A percentile compares a stretch with the other conserved stretches of the same genome.
Evolutionary conservation across 1,140 invertebrate species (phyloP).

Genomic region (Eriocheir sinensis): DNA sequence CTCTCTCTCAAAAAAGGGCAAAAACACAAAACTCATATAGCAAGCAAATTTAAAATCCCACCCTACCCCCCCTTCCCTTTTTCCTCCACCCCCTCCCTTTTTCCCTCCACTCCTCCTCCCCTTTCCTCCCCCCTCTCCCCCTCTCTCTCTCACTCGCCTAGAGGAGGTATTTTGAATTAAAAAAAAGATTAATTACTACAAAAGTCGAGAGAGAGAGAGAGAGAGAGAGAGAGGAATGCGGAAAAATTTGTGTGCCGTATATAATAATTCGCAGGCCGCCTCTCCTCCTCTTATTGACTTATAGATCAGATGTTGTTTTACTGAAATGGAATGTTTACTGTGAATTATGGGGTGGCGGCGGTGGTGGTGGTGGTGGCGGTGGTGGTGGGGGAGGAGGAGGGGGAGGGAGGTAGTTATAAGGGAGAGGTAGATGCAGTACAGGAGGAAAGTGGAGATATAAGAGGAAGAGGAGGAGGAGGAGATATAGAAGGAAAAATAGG

Average conservation of each 20-base stretch:
- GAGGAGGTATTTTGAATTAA: neutral
- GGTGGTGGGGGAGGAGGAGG: neutral
- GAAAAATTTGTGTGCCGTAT: constrained; percentile 42
- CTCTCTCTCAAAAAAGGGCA: no score
- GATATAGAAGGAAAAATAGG: neutral
- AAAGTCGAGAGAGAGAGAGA: no score
- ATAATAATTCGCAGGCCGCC: constrained; percentile 52
- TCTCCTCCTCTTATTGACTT: constrained; percentile 41
- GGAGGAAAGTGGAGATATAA: neutral
- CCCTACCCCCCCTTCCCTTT: neutral
- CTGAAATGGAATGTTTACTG: constrained; percentile 24
- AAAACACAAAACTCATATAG: neutral
- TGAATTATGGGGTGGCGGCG: neutral
- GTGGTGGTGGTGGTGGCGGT: neutral
- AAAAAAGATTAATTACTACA: neutral
- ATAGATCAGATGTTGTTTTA: constrained; percentile 36
- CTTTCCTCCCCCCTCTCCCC: no score
- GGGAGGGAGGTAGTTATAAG: no score
- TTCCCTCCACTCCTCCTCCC: neutral
- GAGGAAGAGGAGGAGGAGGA: no score
- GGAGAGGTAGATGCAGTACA: no score
- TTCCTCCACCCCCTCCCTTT: neutral
- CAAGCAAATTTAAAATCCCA: neutral
- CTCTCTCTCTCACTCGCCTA: no score
- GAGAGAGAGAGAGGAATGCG: neutral